Conservation (phyloP, 2,113 vertebrate genomes). For the Mesembrinibis cayennensis region DNA sequence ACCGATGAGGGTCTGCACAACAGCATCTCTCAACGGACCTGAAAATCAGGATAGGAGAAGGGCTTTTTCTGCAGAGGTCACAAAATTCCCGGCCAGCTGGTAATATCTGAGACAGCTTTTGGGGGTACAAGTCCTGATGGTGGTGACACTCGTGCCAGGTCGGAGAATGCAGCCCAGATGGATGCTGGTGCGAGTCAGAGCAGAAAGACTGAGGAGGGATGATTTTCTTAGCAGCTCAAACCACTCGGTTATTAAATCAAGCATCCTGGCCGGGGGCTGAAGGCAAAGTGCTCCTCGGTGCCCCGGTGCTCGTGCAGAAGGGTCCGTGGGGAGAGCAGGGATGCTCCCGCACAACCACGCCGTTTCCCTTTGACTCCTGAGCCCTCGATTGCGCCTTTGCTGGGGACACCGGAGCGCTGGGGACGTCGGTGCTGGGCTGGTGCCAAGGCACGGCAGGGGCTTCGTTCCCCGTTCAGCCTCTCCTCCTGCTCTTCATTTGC, state of each 20-base stretch:
- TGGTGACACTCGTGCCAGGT: background rate
- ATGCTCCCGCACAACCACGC: background rate
- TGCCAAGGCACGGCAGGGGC: fast-evolving
- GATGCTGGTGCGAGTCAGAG: background rate
- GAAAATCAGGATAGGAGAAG: background rate
- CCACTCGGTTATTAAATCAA: background rate
- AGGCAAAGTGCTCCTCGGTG: background rate
- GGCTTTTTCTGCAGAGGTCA: background rate
- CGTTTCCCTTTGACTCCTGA: background rate
- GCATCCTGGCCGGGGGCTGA: background rate
- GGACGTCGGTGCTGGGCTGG: background rate
- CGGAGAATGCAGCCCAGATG: background rate
- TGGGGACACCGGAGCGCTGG: background rate
- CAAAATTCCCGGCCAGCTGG: fast-evolving
- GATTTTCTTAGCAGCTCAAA: background rate
- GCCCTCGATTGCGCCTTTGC: background rate
- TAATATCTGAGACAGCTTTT: background rate
- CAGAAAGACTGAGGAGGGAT: background rate
- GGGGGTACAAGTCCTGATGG: background rate
- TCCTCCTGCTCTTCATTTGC: background rate
- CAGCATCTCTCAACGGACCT: background rate
- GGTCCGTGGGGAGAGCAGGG: background rate
- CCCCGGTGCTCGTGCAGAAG: background rate
- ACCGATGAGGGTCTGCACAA: background rate
- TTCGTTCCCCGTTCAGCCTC: too few species aligned